Conservation (phyloP, 35 echinoderm and acorn worm genomes). For the Apostichopus parvimensis region DNA sequence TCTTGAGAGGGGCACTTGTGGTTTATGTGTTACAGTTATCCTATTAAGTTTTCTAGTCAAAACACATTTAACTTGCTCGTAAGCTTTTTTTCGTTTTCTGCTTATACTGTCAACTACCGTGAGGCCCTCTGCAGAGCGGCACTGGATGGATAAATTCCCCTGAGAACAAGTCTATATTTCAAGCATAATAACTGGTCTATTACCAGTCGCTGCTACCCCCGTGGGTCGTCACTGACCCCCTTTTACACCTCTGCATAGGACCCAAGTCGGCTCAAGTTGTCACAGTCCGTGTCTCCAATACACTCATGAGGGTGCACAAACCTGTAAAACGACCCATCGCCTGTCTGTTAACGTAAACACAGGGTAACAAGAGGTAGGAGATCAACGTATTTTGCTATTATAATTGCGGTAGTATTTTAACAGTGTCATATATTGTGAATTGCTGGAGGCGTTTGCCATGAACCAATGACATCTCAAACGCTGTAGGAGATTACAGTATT, state of each 20-base stretch:
- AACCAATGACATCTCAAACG: background rate
- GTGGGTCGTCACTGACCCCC: slow-evolving; percentile 2
- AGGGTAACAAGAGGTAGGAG: background rate
- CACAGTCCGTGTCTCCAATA: slow-evolving; percentile 2
- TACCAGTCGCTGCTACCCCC: background rate
- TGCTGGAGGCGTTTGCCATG: background rate
- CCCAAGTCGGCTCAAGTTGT: background rate
- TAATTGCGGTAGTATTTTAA: slow-evolving; percentile 12
- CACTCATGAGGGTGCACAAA: background rate
- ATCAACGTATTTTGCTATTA: background rate
- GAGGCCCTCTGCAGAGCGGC: too few species aligned
- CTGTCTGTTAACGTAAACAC: slow-evolving; percentile 17
- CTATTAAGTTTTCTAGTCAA: too few species aligned
- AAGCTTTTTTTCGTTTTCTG: too few species aligned
- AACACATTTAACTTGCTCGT: too few species aligned
- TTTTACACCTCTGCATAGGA: background rate
- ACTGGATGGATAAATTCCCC: background rate
- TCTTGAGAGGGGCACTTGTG: too few species aligned
- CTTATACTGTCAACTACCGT: too few species aligned
- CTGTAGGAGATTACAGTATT: background rate
- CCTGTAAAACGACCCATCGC: background rate
- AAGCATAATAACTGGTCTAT: background rate
- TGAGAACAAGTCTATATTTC: background rate
- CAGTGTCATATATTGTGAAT: slow-evolving; percentile 1
- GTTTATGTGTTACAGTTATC: too few species aligned